These are phyloP conservation scores for Pseudomyrmex cubaensis DNA, from an alignment of 1,140 invertebrate species.

Conservation along the genomic window DNA sequence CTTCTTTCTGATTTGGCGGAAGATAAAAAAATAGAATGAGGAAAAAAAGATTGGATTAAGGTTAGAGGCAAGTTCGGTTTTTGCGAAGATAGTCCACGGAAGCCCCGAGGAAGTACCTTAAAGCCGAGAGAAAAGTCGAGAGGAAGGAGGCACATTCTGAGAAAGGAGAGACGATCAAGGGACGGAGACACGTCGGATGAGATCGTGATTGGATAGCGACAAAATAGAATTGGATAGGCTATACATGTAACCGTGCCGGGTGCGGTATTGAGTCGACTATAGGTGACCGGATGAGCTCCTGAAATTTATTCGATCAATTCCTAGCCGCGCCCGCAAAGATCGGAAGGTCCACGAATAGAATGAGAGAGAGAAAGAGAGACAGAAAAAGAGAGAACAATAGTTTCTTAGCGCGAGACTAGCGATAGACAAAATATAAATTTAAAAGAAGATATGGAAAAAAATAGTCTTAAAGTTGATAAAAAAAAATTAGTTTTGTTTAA, in stretches of 20 bases:
- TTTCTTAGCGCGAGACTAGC: background rate
- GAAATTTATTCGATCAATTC: conserved; percentile 77
- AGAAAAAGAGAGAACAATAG: background rate
- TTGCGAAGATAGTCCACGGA: background rate
- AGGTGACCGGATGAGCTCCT: conserved; percentile 63
- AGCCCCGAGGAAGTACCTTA: background rate
- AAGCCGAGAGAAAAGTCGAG: background rate
- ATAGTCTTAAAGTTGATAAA: no score
- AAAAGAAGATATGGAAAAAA: no score
- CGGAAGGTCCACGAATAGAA: background rate
- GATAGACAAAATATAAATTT: background rate
- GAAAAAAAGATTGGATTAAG: background rate
- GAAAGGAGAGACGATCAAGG: conserved; percentile 21
- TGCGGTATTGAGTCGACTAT: conserved; percentile 58
- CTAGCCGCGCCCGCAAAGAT: background rate
- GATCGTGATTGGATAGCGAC: conserved; percentile 75
- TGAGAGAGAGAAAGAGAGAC: no score
- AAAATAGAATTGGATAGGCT: conserved; percentile 75
- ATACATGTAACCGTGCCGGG: conserved; percentile 9
- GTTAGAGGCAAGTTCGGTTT: conserved; percentile 10
- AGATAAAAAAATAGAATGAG: background rate
- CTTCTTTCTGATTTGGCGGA: conserved; percentile 12
- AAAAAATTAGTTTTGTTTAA: no score
- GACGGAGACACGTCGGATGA: conserved; percentile 64
- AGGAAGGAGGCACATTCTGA: conserved; percentile 11